phyloP scores from a whole-genome alignment of 1,140 invertebrate genomes.

The Drosophila lini region DNA sequence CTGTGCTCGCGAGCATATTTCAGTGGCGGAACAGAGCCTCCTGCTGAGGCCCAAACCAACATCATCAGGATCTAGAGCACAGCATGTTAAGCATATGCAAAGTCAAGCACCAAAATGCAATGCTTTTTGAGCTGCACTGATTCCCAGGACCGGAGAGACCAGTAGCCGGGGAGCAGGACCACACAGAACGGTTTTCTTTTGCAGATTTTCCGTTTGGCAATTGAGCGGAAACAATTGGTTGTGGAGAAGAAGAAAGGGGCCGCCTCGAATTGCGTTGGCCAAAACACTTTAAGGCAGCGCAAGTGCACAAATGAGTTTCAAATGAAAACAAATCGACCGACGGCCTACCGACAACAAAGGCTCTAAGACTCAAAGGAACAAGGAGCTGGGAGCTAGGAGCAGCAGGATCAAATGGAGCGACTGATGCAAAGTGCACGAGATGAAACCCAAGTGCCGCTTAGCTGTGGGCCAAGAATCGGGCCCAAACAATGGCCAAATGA shows the following conservation, averaged over 20 bases:
- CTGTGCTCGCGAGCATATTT: constrained; percentile 9
- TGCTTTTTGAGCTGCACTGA: constrained; percentile 67
- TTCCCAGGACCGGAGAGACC: constrained; percentile 60
- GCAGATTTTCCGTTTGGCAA: constrained; percentile 55
- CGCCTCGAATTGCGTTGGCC: constrained; percentile 56
- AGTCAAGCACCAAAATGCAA: constrained; percentile 65
- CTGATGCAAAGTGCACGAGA: constrained; percentile 30
- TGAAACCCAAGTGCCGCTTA: constrained; percentile 29
- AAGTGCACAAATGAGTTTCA: constrained; percentile 78
- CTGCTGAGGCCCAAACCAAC: constrained; percentile 22
- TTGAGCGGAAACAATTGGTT: constrained; percentile 71
- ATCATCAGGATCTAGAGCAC: constrained; percentile 37
- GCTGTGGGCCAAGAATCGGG: constrained; percentile 16
- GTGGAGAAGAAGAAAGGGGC: constrained; percentile 26
- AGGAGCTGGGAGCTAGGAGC: constrained; percentile 2
- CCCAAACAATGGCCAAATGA: constrained; percentile 38
- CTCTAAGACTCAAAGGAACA: constrained; percentile 23
- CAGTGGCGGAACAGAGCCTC: neutral
- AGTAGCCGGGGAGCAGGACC: constrained; percentile 29
- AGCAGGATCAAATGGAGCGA: constrained; percentile 58
- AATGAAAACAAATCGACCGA: constrained; percentile 75
- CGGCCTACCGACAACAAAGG: constrained; percentile 36
- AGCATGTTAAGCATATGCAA: constrained; percentile 77
- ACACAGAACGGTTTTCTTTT: constrained; percentile 49
- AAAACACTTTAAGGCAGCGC: constrained; percentile 75